Base-by-base conservation (phyloP, 2,113 vertebrate species). In the Thalassoma bifasciatum region DNA sequence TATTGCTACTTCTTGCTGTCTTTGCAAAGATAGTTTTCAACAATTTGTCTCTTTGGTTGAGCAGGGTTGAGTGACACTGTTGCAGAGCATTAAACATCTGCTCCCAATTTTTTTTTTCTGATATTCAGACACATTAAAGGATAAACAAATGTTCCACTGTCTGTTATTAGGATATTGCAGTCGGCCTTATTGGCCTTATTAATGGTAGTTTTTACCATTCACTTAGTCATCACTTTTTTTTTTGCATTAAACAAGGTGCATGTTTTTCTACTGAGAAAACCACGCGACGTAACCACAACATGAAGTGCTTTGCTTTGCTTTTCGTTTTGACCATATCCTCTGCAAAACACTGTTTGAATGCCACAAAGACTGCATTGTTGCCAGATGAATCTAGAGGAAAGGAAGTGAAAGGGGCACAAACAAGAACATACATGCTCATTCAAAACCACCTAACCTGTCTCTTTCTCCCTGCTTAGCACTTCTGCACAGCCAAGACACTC, bases 401-500 rank as follows among this genome's bases (percentile, higher is more conserved):
- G 50, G 62, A 76, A 71, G 49, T 68, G 57, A 86, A 86, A 64
- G 4, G 37, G 9, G 4, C 46, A 21, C 53, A 51, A 21, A 51
- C 16, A 60, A 22, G 56, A 24, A 22, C 22, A 4, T 34, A 14
- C n/a, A 26, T 6, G 23, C 19, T 23, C 9, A 40, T 3, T n/a
- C 24, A 26, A 30, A 49, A 49, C 19, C 46, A 49, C 46, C 19
- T 47, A 47, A n/a, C 46, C 7, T 47, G 46, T 10, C 1, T 30
- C 26, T 30, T 10, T 56, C 26, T 16, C 54, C 19, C 22, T 26
- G 2, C 9, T 47, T n/a, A 49, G 46, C 50, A 10, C 42, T 8
- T 0, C 16, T 99, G 98, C 95, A 99, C 98, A 91, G 98, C 98
- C 92, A 99, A 99, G 96, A 99, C 98, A 58, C 96, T 99, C 95